Evolutionary conservation across 1,140 invertebrate species (phyloP).

Genomic region (Drosophila grimshawi): DNA sequence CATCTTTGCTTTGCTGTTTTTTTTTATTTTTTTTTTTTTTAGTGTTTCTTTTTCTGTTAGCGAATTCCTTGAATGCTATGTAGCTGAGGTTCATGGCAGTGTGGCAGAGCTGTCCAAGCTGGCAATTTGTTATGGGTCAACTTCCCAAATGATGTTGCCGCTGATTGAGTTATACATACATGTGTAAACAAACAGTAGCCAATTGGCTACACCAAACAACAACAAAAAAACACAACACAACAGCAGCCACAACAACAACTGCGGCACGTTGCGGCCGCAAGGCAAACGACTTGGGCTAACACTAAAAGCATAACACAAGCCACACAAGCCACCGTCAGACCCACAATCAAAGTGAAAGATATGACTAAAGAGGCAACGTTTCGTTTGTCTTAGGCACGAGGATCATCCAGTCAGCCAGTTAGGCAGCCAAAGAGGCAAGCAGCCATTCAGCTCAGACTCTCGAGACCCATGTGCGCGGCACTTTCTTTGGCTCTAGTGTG

Average conservation of each 20-base stretch:
- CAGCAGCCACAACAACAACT: constrained; percentile 37
- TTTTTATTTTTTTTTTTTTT: constrained; percentile 4
- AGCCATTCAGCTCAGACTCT: constrained; percentile 43
- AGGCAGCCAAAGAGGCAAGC: constrained; percentile 27
- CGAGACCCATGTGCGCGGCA: constrained; percentile 60
- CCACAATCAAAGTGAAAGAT: constrained; percentile 81
- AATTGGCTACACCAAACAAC: constrained; percentile 57
- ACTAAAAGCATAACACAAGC: constrained; percentile 55
- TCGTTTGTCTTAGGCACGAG: constrained; percentile 74
- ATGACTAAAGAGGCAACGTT: constrained; percentile 75
- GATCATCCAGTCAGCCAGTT: constrained; percentile 46
- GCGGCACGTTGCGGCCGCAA: constrained; percentile 27
- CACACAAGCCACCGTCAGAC: constrained; percentile 53
- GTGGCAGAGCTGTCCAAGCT: constrained; percentile 9
- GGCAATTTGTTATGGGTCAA: constrained; percentile 63
- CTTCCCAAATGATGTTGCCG: constrained; percentile 41
- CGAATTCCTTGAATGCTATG: constrained; percentile 39
- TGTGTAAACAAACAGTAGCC: constrained; percentile 82
- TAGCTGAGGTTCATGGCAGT: constrained; percentile 41
- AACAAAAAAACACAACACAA: constrained; percentile 36
- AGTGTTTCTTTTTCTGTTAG: constrained; percentile 4
- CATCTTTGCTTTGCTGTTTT: constrained; percentile 1
- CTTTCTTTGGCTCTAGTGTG: constrained; percentile 63
- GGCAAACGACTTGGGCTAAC: constrained; percentile 52
- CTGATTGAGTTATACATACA: constrained; percentile 76